phyloP scores from a whole-genome alignment of 2,113 vertebrate species.

The Oryzias celebensis region DNA sequence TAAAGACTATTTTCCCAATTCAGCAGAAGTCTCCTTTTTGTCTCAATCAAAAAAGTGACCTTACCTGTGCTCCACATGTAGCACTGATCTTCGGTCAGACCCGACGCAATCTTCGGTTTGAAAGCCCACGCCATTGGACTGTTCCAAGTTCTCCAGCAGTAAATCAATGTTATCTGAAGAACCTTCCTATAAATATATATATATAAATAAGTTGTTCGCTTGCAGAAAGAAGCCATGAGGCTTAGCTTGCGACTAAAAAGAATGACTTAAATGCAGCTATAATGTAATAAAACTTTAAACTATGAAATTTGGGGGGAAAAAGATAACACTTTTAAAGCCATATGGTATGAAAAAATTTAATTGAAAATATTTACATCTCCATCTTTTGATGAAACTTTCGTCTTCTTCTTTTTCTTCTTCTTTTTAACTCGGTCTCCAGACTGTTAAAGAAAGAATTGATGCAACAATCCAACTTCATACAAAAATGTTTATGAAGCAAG shows the following conservation, averaged over 20 bases:
- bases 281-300: not conserved
- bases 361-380: constrained; percentile 67
- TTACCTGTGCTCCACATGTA: constrained; percentile 94
- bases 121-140: constrained; percentile 68
- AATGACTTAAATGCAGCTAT: no score
- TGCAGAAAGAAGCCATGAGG: not conserved
- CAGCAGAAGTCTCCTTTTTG: not conserved
- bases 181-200: constrained; percentile 63
- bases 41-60: constrained; percentile 6
- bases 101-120: constrained; percentile 68
- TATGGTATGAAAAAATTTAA: not conserved
- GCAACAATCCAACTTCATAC: not conserved
- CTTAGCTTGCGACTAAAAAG: no score
- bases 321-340: not conserved
- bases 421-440: constrained; percentile 78
- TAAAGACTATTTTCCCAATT: no score
- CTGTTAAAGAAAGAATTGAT: constrained; percentile 36
- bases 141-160: constrained; percentile 85
- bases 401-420: constrained; percentile 95
- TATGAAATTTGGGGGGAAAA: not conserved
- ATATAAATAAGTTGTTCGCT: not conserved
- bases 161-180: constrained; percentile 82
- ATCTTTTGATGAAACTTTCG: constrained; percentile 72
- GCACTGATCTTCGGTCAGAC: constrained; percentile 75
- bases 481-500: not conserved